phyloP scores from a whole-genome alignment of 2,113 vertebrate species.

The Sinocyclocheilus rhinocerous region DNA sequence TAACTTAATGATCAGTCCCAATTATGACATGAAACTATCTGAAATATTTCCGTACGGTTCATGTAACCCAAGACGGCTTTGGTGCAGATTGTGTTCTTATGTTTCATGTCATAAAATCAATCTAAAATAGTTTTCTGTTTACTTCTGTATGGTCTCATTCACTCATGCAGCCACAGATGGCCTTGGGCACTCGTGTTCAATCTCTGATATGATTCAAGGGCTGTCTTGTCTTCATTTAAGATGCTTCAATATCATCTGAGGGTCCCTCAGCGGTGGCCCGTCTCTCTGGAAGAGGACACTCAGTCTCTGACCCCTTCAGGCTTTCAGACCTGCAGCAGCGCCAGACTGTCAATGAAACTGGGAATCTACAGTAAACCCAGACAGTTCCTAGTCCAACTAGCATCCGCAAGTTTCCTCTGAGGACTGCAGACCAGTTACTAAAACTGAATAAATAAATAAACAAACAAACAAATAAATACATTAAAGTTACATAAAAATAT shows the following conservation, averaged over 20 bases:
- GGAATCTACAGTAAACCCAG: not conserved
- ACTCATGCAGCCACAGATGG: not conserved
- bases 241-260: constrained; percentile 9
- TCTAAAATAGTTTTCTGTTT: not conserved
- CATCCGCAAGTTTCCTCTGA: not conserved
- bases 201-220: not conserved
- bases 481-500: too few species aligned
- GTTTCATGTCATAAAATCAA: not conserved
- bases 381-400: not conserved
- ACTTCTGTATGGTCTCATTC: not conserved
- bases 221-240: not conserved
- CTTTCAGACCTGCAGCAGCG: not conserved
- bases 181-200: not conserved
- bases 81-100: not conserved
- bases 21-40: not conserved
- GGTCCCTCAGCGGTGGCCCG: not conserved
- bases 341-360: not conserved
- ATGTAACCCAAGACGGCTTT: not conserved
- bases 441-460: too few species aligned
- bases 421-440: too few species aligned
- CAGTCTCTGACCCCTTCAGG: not conserved
- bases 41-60: not conserved
- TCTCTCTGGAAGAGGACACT: not conserved
- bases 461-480: too few species aligned
- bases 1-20: not conserved